Conservation (phyloP, 2,888 invertebrate genomes). For the Clusia tigrina region DNA sequence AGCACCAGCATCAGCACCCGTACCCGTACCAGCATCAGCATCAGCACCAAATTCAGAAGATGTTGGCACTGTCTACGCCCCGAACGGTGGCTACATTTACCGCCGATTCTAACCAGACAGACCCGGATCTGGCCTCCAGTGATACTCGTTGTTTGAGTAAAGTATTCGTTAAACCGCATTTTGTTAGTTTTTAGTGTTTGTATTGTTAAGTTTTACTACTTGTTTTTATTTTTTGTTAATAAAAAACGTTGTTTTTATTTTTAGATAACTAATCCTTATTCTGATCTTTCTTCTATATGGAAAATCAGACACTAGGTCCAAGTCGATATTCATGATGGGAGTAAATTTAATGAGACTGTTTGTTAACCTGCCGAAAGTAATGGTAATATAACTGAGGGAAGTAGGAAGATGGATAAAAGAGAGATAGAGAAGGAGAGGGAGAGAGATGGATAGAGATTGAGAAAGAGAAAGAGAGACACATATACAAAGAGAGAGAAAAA, state of each 20-base stretch:
- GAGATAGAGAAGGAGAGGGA: too few species aligned
- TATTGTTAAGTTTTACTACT: not conserved
- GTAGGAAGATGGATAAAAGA: too few species aligned
- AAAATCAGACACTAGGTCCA: too few species aligned
- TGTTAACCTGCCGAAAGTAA: too few species aligned
- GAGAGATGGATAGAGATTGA: too few species aligned
- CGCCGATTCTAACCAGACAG: constrained; percentile 33
- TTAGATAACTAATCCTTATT: constrained; percentile 34
- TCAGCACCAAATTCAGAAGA: constrained; percentile 19
- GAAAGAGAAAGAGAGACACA: too few species aligned
- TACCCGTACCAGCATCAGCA: constrained; percentile 12
- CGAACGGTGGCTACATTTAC: constrained; percentile 54
- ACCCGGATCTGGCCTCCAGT: too few species aligned
- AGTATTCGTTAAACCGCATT: not conserved
- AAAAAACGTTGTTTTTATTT: constrained; percentile 11
- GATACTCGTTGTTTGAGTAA: too few species aligned
- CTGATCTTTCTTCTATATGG: constrained; percentile 9
- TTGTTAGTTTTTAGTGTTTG: not conserved
- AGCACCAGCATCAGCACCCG: constrained; percentile 8
- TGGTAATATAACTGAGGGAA: too few species aligned
- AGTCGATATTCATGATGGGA: too few species aligned
- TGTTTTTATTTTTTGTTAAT: constrained; percentile 10
- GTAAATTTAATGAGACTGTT: too few species aligned
- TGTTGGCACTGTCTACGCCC: constrained; percentile 45
- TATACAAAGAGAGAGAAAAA: too few species aligned